A percentile compares a stretch with the other conserved stretches of the same genome.
These are phyloP conservation scores for Drosophila kepulauana DNA, from an alignment of 1,140 invertebrate genomes.

Conservation along the genomic window DNA sequence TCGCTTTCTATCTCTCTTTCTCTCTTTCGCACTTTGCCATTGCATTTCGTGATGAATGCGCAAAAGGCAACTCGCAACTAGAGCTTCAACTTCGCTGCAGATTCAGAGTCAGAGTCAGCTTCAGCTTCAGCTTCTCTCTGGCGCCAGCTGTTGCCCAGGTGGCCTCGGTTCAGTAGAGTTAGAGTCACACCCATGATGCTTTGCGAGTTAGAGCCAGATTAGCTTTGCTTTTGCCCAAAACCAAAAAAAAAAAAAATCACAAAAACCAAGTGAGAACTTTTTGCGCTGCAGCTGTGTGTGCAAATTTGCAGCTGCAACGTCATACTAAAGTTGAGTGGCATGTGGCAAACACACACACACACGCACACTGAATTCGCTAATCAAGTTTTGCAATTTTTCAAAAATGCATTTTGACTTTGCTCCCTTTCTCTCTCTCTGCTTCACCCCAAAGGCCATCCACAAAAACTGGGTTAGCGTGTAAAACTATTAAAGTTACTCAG, in stretches of 20 bases:
- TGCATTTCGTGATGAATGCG: slow-evolving; percentile 63
- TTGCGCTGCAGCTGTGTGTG: slow-evolving; percentile 24
- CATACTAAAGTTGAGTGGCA: slow-evolving; percentile 68
- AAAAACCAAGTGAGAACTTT: slow-evolving; percentile 28
- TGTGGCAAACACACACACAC: slow-evolving; percentile 18
- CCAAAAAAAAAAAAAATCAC: background rate
- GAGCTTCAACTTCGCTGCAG: slow-evolving; percentile 33
- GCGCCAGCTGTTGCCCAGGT: slow-evolving; percentile 41
- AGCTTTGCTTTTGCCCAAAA: slow-evolving; percentile 36
- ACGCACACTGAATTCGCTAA: slow-evolving; percentile 56
- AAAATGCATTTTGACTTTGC: slow-evolving; percentile 53
- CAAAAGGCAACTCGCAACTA: slow-evolving; percentile 19
- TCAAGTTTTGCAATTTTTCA: slow-evolving; percentile 74
- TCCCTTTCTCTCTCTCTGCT: background rate
- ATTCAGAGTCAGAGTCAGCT: slow-evolving; percentile 1
- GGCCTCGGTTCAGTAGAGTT: slow-evolving; percentile 12
- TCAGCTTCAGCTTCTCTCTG: too few relatives aligned
- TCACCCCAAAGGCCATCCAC: background rate
- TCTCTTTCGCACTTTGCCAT: background rate
- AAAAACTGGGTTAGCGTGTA: slow-evolving; percentile 56
- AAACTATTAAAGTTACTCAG: slow-evolving; percentile 52
- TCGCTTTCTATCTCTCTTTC: background rate
- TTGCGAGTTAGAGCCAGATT: slow-evolving; percentile 42
- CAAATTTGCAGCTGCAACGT: slow-evolving; percentile 45
- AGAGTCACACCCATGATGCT: slow-evolving; percentile 17